These are phyloP conservation scores for Acrobasis repandana DNA, from an alignment of 2,888 invertebrate species.

Conservation along the genomic window DNA sequence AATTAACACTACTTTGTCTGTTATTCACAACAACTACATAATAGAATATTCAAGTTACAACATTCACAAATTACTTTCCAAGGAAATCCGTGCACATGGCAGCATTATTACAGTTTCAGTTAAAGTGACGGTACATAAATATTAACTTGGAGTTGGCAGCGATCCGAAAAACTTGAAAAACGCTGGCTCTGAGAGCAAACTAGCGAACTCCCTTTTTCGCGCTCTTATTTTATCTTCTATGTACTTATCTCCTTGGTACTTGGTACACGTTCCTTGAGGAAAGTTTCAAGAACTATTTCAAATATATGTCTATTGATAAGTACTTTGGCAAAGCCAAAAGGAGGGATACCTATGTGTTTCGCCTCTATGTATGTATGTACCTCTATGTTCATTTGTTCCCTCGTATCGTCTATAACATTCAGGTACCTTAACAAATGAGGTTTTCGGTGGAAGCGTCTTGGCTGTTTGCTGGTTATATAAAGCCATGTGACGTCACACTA, in stretches of 20 bases:
- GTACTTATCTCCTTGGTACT: neutral
- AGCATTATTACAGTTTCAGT: constrained; percentile 22
- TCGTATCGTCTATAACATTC: no score
- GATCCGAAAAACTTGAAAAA: constrained; percentile 26
- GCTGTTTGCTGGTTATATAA: no score
- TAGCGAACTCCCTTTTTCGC: neutral
- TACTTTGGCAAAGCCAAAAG: no score
- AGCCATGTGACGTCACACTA: no score
- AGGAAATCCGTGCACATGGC: constrained; percentile 14
- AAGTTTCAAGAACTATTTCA: neutral
- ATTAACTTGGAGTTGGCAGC: constrained; percentile 29
- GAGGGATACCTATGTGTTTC: no score
- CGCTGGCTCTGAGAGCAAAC: constrained; percentile 15
- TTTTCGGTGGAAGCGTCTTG: no score
- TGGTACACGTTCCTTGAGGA: neutral
- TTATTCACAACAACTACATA: neutral
- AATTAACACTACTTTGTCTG: neutral
- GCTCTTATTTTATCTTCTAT: neutral
- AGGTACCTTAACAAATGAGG: no score
- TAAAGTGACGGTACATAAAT: constrained; percentile 25
- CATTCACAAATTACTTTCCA: constrained; percentile 3
- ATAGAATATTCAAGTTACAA: neutral
- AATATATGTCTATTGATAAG: no score
- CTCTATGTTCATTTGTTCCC: no score
- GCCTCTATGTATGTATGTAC: no score